These are phyloP conservation scores for Sphecodes monilicornis DNA, from an alignment of 2,888 invertebrate genomes.

Conservation along the genomic window DNA sequence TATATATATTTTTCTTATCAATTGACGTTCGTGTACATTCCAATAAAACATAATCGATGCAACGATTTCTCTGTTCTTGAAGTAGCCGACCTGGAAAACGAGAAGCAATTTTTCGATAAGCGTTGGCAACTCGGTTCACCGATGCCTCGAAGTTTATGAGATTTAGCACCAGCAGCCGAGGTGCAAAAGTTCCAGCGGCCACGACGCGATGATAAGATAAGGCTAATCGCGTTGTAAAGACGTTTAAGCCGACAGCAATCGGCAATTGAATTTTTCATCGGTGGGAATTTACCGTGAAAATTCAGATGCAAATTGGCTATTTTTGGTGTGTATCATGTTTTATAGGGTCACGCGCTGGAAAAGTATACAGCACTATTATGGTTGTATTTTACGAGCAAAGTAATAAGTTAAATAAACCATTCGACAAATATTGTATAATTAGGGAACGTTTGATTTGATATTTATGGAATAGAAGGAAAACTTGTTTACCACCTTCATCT, in stretches of 20 bases:
- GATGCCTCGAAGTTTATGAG: conserved; percentile 19
- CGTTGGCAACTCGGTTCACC: background rate
- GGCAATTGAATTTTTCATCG: conserved; percentile 24
- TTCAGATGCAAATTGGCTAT: background rate
- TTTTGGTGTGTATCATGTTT: background rate
- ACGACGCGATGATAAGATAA: conserved; percentile 57
- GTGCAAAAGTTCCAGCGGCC: conserved; percentile 18
- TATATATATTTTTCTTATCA: background rate
- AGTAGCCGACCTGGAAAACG: background rate
- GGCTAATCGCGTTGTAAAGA: conserved; percentile 16
- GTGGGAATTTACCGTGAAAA: conserved; percentile 22
- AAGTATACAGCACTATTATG: background rate
- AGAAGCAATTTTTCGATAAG: conserved; percentile 23
- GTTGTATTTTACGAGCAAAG: too few species aligned
- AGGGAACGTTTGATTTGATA: too few species aligned
- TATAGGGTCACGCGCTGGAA: too few species aligned
- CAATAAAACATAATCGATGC: conserved; percentile 10
- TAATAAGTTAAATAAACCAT: too few species aligned
- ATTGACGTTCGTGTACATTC: background rate
- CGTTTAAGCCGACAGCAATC: conserved; percentile 20
- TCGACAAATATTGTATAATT: too few species aligned
- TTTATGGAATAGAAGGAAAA: too few species aligned
- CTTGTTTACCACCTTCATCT: background rate
- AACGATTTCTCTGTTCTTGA: conserved; percentile 10
- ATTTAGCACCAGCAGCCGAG: conserved; percentile 33